Evolutionary conservation across 2,113 vertebrate species (phyloP).

Genomic region (Engraulis encrasicolus): DNA sequence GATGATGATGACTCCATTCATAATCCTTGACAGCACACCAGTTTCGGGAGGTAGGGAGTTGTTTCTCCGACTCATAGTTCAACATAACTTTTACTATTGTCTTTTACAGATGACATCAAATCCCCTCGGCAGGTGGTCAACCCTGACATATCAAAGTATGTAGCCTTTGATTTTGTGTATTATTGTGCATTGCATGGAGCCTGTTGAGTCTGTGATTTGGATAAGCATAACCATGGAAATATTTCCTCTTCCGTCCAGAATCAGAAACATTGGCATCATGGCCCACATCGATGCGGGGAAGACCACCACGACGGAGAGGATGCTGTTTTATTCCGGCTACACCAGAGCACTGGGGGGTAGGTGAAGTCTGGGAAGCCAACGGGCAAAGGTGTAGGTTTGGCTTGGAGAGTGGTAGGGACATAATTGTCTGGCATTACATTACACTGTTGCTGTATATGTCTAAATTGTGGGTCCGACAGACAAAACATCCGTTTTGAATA

Average conservation of each 20-base stretch:
- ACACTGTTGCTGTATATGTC: too few relatives aligned
- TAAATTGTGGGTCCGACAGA: too few relatives aligned
- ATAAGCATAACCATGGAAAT: too few relatives aligned
- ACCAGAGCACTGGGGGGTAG: constrained; percentile 88
- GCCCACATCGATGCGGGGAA: constrained; percentile 98
- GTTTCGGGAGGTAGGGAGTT: not conserved
- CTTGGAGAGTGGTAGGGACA: too few relatives aligned
- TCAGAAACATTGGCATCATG: constrained; percentile 96
- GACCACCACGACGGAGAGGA: constrained; percentile 90
- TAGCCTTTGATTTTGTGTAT: not conserved
- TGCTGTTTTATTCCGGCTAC: constrained; percentile 95
- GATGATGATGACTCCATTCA: too few relatives aligned
- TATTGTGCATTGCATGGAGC: not conserved
- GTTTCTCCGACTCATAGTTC: not conserved
- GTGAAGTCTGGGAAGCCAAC: constrained; percentile 94
- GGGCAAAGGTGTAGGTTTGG: not conserved
- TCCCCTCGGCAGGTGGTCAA: constrained; percentile 83
- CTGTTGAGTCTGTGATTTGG: not conserved
- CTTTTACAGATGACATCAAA: constrained; percentile 83
- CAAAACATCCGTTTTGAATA: too few relatives aligned
- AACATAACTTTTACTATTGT: not conserved
- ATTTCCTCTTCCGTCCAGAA: constrained; percentile 57
- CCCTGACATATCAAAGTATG: constrained; percentile 89
- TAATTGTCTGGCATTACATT: too few relatives aligned
- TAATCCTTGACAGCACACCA: not conserved